Conservation (phyloP, 2,797 vertebrate genomes). For the Artibeus jamaicensis region DNA sequence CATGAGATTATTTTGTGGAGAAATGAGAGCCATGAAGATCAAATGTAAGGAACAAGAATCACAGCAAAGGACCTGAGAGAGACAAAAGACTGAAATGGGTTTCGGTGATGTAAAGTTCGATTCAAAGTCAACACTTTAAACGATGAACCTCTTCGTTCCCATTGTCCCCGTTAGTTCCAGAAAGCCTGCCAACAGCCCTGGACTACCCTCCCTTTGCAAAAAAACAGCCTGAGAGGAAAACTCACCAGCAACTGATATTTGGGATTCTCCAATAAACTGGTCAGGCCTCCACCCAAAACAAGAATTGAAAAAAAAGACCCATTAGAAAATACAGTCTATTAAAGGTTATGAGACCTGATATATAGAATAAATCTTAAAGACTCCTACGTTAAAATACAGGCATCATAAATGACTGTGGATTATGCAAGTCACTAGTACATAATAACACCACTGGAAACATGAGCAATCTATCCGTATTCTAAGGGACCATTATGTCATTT, state of each 20-base stretch:
- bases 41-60: neutral
- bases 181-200: neutral
- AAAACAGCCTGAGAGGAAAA: neutral
- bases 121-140: neutral
- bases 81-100: neutral
- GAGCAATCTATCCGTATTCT: neutral
- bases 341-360: neutral
- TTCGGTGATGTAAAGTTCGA: neutral
- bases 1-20: neutral
- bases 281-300: neutral
- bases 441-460: neutral
- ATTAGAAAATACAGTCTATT: neutral
- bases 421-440: neutral
- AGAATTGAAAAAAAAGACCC: neutral
- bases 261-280: neutral
- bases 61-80: neutral
- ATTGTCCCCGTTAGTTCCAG: neutral
- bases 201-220: neutral
- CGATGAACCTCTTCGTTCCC: neutral
- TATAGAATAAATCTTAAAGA: neutral
- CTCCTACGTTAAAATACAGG: neutral
- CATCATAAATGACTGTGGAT: neutral
- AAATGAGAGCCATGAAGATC: neutral
- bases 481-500: neutral
- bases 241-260: too few species aligned